Evolutionary conservation across 2,888 invertebrate genomes (phyloP), one percentile per base, ranked within the genome.

Genomic region (Serrognathus titanus): DNA sequence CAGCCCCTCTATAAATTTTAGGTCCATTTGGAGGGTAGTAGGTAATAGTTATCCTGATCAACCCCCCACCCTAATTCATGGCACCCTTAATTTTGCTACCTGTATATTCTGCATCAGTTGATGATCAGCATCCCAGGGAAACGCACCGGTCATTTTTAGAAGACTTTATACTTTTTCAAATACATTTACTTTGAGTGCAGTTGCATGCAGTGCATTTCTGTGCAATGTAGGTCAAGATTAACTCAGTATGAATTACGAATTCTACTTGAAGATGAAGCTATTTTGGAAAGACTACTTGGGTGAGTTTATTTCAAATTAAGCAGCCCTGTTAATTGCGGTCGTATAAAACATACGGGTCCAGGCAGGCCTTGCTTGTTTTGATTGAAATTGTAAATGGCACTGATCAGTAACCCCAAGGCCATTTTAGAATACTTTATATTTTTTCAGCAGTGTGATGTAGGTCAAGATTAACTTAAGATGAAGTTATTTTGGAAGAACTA

Each of bases 311-410:
- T 50, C 2, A 37, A 36, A 40, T 49, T 49, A 49, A 39, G 13
- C 13, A n/a, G 39, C 40, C 11, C 58, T 59, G 59, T 63, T 65
- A 65, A 65, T 64, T 67, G 62, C 61, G 57, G 36, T 48, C 54
- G 43, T 50, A 60, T 65, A 62, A 66, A 65, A 64, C 61, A 60
- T 63, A 52, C 58, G 59, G 53, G 58, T 62, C 56, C 55, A 51
- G 60, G 63, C 72, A n/a, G n/a, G n/a, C 74, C 75, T 71, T n/a
- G n/a, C 75, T 74, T 76, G 77, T n/a, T n/a, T n/a, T n/a, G n/a
- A n/a, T n/a, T n/a, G n/a, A n/a, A n/a, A 77, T 77, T 77, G 70
- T 73, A 75, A 77, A 74, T 75, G 61, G 71, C 69, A 20, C 70
- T 62, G 60, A 56, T 64, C 65, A 62, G n/a, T n/a, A n/a, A n/a